Conservation (phyloP, 2,888 invertebrate species). For the Euzophera pinguis region DNA sequence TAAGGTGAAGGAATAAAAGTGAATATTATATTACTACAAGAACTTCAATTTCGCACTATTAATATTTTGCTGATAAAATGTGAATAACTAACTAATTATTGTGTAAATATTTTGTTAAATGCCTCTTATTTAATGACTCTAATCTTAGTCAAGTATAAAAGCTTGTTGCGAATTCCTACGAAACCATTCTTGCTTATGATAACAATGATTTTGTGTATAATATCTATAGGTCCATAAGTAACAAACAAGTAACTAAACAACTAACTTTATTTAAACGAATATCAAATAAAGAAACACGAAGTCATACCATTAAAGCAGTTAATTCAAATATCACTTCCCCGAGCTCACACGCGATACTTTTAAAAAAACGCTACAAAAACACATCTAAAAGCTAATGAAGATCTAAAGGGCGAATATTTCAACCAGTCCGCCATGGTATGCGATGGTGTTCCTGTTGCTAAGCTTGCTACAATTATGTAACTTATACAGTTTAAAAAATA, state of each 20-base stretch:
- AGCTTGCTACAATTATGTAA: neutral
- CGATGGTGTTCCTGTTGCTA: neutral
- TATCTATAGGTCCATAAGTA: no score
- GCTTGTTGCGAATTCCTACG: no score
- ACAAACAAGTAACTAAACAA: neutral
- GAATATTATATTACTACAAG: no score
- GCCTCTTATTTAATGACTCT: no score
- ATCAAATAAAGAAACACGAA: neutral
- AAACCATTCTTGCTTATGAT: no score
- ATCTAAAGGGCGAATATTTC: conserved; percentile 49
- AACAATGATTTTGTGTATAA: no score
- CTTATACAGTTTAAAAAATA: neutral
- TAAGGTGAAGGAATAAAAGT: no score
- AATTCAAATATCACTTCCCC: conserved; percentile 15
- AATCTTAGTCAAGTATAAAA: no score
- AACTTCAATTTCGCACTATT: no score
- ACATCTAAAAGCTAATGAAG: conserved; percentile 66
- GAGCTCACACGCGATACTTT: conserved; percentile 20
- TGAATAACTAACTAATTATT: no score
- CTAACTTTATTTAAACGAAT: neutral
- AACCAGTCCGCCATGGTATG: neutral
- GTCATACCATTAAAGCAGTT: conserved; percentile 9
- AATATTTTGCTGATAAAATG: no score
- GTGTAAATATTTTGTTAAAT: no score
- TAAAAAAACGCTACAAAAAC: conserved; percentile 48